Conservation (phyloP, 2,888 invertebrate genomes). For the Drosophila incognita region DNA sequence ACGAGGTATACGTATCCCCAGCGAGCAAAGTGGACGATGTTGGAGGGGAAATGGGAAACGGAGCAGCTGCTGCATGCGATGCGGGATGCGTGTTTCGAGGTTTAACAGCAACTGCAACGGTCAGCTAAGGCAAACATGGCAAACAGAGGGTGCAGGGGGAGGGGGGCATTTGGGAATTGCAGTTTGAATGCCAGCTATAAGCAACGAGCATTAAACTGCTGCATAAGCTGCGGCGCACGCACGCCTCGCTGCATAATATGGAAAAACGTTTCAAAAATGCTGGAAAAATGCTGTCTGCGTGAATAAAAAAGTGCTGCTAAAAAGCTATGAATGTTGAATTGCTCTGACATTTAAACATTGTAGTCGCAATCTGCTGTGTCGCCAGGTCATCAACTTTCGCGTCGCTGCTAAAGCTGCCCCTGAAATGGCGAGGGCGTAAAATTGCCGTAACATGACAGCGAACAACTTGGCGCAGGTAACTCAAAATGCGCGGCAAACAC, state of each 20-base stretch:
- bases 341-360: constrained; percentile 60
- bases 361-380: constrained; percentile 39
- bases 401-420: constrained; percentile 42
- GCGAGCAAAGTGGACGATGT: not conserved
- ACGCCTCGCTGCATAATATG: constrained; percentile 39
- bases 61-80: constrained; percentile 28
- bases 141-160: not conserved
- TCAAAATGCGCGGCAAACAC: constrained; percentile 72
- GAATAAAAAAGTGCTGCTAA: not conserved
- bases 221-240: constrained; percentile 59
- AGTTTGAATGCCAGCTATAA: constrained; percentile 7
- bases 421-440: constrained; percentile 77
- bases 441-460: constrained; percentile 79
- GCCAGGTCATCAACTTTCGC: constrained; percentile 39
- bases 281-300: constrained; percentile 20
- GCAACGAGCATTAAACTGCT: constrained; percentile 56
- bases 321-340: constrained; percentile 37
- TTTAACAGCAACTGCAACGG: constrained; percentile 57
- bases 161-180: not conserved
- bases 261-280: constrained; percentile 22
- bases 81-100: constrained; percentile 57
- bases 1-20: constrained; percentile 18
- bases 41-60: not conserved
- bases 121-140: constrained; percentile 19
- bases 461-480: constrained; percentile 75